phyloP scores from a whole-genome alignment of 2,797 vertebrate genomes.

The Neostethus bicornis region DNA sequence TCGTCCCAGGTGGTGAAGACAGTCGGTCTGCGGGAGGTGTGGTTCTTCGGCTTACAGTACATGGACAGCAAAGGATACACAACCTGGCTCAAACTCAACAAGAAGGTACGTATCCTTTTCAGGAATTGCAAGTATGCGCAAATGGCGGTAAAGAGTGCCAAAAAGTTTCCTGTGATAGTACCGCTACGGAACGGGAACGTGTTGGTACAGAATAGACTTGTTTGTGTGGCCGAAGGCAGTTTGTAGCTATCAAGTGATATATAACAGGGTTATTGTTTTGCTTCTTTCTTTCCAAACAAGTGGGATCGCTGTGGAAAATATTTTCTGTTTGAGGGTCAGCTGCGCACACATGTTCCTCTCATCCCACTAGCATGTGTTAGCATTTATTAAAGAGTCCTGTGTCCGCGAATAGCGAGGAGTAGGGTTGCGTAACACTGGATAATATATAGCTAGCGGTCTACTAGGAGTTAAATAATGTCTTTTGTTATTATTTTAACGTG shows the following conservation, averaged over 20 bases:
- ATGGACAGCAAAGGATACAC: conserved; percentile 96
- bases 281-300: conserved; percentile 11
- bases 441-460: neutral
- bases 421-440: neutral
- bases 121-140: no score
- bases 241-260: conserved; percentile 17
- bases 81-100: conserved; percentile 97
- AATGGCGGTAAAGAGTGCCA: no score
- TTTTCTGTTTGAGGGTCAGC: conserved; percentile 31
- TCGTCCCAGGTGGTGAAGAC: conserved; percentile 92
- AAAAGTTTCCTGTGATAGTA: no score
- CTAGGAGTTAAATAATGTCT: neutral
- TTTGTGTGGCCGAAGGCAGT: conserved; percentile 6
- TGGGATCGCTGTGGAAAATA: conserved; percentile 45
- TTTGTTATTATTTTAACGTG: no score
- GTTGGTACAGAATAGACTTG: neutral
- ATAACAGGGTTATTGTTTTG: conserved; percentile 21
- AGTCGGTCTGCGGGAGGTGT: conserved; percentile 94
- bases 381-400: conserved; percentile 1
- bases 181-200: conserved; percentile 16
- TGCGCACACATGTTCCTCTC: conserved; percentile 2
- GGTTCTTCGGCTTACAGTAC: conserved; percentile 98
- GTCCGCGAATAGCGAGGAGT: neutral
- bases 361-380: conserved; percentile 2
- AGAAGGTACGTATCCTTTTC: conserved; percentile 85